A percentile compares a stretch with the other conserved stretches of the same genome.
phyloP scores from a whole-genome alignment of 2,888 invertebrate genomes.

The Eupeodes luniger region DNA sequence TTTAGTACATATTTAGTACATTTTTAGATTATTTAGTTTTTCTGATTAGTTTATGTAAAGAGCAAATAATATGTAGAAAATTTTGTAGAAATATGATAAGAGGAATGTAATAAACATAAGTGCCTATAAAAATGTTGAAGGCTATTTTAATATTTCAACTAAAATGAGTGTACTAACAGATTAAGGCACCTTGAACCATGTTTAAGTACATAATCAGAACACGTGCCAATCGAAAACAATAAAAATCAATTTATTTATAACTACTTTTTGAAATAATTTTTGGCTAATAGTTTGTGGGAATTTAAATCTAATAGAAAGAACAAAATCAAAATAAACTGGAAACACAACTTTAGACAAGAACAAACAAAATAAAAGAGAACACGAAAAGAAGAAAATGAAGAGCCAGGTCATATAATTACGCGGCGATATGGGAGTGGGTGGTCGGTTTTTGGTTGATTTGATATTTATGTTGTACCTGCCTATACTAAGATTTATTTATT shows the following conservation, averaged over 20 bases:
- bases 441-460: conserved; percentile 25
- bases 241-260: conserved; percentile 21
- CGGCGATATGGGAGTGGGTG: conserved; percentile 41
- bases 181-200: conserved; percentile 35
- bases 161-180: conserved; percentile 50
- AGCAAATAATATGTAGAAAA: neutral
- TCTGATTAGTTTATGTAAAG: conserved; percentile 15
- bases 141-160: conserved; percentile 44
- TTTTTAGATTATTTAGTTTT: conserved; percentile 20
- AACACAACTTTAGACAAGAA: conserved; percentile 31
- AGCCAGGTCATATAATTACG: neutral
- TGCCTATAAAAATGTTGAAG: conserved; percentile 43
- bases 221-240: neutral
- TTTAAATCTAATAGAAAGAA: conserved; percentile 22
- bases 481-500: conserved; percentile 22
- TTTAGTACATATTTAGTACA: conserved; percentile 48
- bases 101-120: neutral
- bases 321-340: conserved; percentile 34
- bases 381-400: neutral
- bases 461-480: neutral
- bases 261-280: neutral
- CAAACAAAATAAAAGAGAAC: too few relatives aligned
- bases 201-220: neutral
- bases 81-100: conserved; percentile 23
- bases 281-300: conserved; percentile 25